Evolutionary conservation across 2,797 vertebrate genomes (phyloP).

Genomic region (Sebastes steindachneri): DNA sequence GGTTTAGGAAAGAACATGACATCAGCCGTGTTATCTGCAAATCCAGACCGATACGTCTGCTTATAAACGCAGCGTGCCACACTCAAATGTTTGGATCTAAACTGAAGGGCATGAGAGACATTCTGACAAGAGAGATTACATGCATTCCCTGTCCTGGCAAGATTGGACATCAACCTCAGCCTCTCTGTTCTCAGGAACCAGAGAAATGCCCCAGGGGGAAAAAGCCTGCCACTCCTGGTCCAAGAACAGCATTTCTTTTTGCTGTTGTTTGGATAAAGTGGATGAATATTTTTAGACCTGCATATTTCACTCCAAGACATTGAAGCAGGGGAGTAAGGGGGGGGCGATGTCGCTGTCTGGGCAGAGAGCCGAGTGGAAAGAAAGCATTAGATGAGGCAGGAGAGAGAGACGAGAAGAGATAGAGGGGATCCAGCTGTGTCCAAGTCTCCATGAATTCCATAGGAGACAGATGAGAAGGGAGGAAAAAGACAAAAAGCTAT

Average conservation of each 20-base stretch:
- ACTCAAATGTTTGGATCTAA: constrained; percentile 41
- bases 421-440: constrained; percentile 75
- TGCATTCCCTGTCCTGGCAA: constrained; percentile 46
- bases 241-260: constrained; percentile 78
- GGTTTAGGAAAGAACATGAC: background rate
- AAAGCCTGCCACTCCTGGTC: constrained; percentile 59
- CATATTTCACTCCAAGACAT: constrained; percentile 80
- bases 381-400: constrained; percentile 75
- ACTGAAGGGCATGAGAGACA: constrained; percentile 56
- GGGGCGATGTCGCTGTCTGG: constrained; percentile 73
- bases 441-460: constrained; percentile 60
- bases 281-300: constrained; percentile 85
- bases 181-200: constrained; percentile 68
- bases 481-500: constrained; percentile 50
- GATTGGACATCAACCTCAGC: constrained; percentile 55
- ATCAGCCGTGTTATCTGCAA: background rate
- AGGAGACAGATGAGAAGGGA: constrained; percentile 52
- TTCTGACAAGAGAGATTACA: constrained; percentile 60
- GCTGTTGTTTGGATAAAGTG: constrained; percentile 78
- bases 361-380: constrained; percentile 81
- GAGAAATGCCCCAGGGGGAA: constrained; percentile 46
- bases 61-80: constrained; percentile 26
- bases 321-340: constrained; percentile 5
- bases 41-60: constrained; percentile 16
- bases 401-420: constrained; percentile 51